phyloP scores from a whole-genome alignment of 2,888 invertebrate genomes.

The Pterostichus madidus region DNA sequence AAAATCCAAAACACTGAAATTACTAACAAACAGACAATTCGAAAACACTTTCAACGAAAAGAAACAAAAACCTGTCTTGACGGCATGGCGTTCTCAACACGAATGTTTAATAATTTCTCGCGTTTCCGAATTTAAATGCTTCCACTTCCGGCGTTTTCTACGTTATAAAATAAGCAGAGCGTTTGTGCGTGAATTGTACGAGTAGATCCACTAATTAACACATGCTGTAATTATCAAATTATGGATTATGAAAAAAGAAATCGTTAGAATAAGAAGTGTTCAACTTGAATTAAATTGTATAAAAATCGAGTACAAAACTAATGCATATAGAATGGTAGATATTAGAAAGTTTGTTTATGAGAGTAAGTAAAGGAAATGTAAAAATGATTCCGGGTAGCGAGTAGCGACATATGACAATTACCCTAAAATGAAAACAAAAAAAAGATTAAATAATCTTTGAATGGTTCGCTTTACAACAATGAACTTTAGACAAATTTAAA shows the following conservation, averaged over 20 bases:
- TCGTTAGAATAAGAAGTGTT: slow-evolving; percentile 5
- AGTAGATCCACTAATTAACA: slow-evolving; percentile 31
- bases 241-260: slow-evolving; percentile 55
- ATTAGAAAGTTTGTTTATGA: slow-evolving; percentile 49
- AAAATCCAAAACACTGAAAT: slow-evolving; percentile 9
- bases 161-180: slow-evolving; percentile 16
- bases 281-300: slow-evolving; percentile 48
- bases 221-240: slow-evolving; percentile 43
- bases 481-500: too few species aligned
- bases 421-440: slow-evolving; percentile 16
- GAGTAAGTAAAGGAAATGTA: slow-evolving; percentile 20
- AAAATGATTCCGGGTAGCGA: slow-evolving; percentile 37
- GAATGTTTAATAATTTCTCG: neutral
- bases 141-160: slow-evolving; percentile 8
- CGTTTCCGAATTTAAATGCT: slow-evolving; percentile 25
- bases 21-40: slow-evolving; percentile 6
- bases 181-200: slow-evolving; percentile 13
- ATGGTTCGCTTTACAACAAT: neutral
- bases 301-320: slow-evolving; percentile 27
- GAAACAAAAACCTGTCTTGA: neutral
- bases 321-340: slow-evolving; percentile 15
- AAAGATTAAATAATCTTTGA: neutral
- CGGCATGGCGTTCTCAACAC: neutral
- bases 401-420: slow-evolving; percentile 39
- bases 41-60: slow-evolving; percentile 26